These are phyloP conservation scores for Nilaparvata lugens DNA, from an alignment of 1,140 invertebrate genomes.

Conservation along the genomic window DNA sequence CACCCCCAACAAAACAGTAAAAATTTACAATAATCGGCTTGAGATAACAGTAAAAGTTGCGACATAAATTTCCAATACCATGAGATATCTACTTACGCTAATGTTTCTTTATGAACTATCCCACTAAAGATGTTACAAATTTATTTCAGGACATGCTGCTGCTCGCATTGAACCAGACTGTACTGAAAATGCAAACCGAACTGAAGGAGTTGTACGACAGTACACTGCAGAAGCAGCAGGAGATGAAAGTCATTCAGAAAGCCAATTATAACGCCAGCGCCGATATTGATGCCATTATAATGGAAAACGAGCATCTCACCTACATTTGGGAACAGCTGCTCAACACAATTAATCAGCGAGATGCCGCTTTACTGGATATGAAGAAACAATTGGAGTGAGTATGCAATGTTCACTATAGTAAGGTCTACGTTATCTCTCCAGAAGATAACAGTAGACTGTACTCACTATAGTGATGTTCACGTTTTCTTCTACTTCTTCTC, in stretches of 20 bases:
- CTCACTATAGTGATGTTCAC: too few relatives aligned
- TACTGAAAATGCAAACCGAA: constrained; percentile 42
- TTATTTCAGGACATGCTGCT: constrained; percentile 38
- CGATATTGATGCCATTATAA: constrained; percentile 57
- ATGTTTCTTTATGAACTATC: too few relatives aligned
- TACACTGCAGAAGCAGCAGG: constrained; percentile 35
- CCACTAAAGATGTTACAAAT: too few relatives aligned
- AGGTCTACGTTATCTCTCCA: too few relatives aligned
- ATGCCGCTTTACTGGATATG: constrained; percentile 51
- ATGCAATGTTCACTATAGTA: too few relatives aligned
- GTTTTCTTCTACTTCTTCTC: too few relatives aligned
- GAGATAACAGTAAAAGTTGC: too few relatives aligned
- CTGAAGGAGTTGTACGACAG: constrained; percentile 39
- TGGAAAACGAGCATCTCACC: constrained; percentile 54
- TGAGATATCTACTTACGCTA: too few relatives aligned
- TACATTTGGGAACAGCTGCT: constrained; percentile 63
- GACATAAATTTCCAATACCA: too few relatives aligned
- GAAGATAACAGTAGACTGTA: too few relatives aligned
- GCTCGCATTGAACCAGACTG: constrained; percentile 41
- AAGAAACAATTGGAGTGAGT: constrained; percentile 46
- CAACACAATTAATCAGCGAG: constrained; percentile 52
- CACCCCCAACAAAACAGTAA: too few relatives aligned
- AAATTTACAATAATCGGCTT: too few relatives aligned
- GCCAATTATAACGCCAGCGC: constrained; percentile 49
- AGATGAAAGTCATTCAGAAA: constrained; percentile 30